Base-by-base conservation (phyloP, 1,140 invertebrate species). In the Oedothorax gibbosus region DNA sequence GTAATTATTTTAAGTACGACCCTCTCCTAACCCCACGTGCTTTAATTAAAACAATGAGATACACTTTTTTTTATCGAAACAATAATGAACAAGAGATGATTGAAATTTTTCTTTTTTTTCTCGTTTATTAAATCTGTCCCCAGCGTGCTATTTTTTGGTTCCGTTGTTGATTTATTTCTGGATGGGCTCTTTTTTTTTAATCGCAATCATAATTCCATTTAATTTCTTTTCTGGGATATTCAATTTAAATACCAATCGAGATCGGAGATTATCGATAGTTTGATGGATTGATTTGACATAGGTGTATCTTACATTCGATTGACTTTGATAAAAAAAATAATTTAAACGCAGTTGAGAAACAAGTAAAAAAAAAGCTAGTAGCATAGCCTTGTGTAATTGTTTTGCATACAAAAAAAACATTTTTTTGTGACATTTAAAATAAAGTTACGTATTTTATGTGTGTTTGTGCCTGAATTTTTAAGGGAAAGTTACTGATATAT, bases 31-130 rank as follows among this genome's bases (percentile, higher is more conserved):
- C 35, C 35, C 35, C 35, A 35, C 35, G 35, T 35, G 49, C 20
- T 79, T 79, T 79, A 79, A 79, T 79, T 79, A 79, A 79, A 79
- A 56, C 64, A 79, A 79, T 56, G 65, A 68, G 75, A 79, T 69
- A 66, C 21, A 68, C 20, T 79, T 68, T 68, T 68, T 49, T 10
- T 14, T 68, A 56, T 68, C 51, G 20, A 79, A 68, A 79, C 57
- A 53, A 10, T 64, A 53, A 62, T 11, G 51, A 79, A 79, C 51
- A 79, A 77, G 53, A 53, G 18, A 3, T 51, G 50, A 56, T 51
- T 14, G 57, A 51, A 62, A 64, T 15, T 18, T 68, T 18, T 15
- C 11, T 49, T 35, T 62, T 50, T 64, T 65, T 64, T 64, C 49
- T n/a, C 18, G 18, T 7, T 69, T 79, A 79, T 68, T 53, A 79